Percentiles rank a stretch among this genome's conserved stretches.
phyloP scores from a whole-genome alignment of 2,888 invertebrate species.

The Phasia obesa region DNA sequence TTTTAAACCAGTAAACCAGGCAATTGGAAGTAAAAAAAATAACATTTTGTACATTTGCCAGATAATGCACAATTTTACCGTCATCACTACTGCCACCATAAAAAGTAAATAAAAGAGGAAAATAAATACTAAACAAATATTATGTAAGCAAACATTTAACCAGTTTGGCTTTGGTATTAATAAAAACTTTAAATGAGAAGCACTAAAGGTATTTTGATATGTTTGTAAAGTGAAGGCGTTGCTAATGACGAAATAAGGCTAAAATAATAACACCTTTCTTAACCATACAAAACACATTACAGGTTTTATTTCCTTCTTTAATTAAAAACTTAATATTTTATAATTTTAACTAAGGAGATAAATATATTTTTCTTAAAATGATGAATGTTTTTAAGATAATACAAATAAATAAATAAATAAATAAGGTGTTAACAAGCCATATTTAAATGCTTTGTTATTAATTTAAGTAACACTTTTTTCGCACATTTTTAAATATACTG shows the following conservation, averaged over 20 bases:
- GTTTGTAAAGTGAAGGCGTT: conserved; percentile 53
- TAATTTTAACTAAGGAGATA: no score
- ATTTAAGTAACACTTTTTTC: no score
- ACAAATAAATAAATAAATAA: no score
- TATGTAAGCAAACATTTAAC: conserved; percentile 64
- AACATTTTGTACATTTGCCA: conserved; percentile 57
- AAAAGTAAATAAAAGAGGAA: neutral
- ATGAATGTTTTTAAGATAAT: no score
- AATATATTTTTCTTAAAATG: no score
- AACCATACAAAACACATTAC: neutral
- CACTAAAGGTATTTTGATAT: conserved; percentile 41
- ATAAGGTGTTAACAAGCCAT: no score
- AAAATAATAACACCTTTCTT: conserved; percentile 28
- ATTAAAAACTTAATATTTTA: neutral
- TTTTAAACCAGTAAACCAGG: conserved; percentile 2
- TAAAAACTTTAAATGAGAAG: conserved; percentile 6
- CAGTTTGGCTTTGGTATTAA: conserved; percentile 49
- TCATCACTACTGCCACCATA: conserved; percentile 41
- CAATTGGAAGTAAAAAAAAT: neutral
- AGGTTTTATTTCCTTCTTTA: conserved; percentile 14
- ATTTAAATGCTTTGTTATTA: no score
- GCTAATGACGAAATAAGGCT: conserved; percentile 51
- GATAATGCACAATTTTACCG: conserved; percentile 60
- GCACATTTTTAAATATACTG: no score
- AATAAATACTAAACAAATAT: conserved; percentile 40